Base-by-base conservation (phyloP, 1,140 invertebrate species). In the Nomia melanderi region DNA sequence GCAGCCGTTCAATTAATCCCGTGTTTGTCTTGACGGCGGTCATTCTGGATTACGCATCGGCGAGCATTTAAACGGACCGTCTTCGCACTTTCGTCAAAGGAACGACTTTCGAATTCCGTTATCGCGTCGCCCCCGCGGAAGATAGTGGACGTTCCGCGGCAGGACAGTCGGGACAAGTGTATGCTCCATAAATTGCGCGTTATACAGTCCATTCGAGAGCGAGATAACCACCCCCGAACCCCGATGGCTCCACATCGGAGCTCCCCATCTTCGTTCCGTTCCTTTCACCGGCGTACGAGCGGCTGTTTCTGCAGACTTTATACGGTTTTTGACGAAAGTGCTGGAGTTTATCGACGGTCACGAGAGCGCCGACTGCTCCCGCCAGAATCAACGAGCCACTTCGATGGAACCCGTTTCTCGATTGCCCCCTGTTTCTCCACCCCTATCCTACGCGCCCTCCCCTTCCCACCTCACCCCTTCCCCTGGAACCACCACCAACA, bases 311-410 rank as follows among this genome's bases (percentile, higher is more conserved):
- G 63, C 76, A 59, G 72, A 83, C 75, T 89, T 89, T 89, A 89
- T 86, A 82, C 78, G 56, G 83, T 86, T 85, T 88, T 84, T 86
- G 83, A 87, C 80, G 86, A 89, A 89, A 88, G 81, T 87, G 78
- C 86, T 65, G 56, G 53, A 33, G 78, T 89, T 89, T 89, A 89
- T 88, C 77, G 83, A 81, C 71, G 29, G 69, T 36, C 54, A 50
- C 50, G 44, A 14, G 41, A 69, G 27, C 56, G 6, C 44, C 59
- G 63, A 76, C 57, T 29, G 29, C 14, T 33, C 56, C 39, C 11
- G 12, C 23, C 36, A 27, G 56, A 57, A 59, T 59, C 67, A 14
- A 59, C 67, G 54, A 59, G 33, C 54, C 33, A 69, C 36, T 59
- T 27, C 36, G 67, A 59, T 70, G 50, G 44, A 70, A 41, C 33